Evolutionary conservation across 2,797 vertebrate genomes (phyloP).

Genomic region (Oceanodroma leucorhoa): DNA sequence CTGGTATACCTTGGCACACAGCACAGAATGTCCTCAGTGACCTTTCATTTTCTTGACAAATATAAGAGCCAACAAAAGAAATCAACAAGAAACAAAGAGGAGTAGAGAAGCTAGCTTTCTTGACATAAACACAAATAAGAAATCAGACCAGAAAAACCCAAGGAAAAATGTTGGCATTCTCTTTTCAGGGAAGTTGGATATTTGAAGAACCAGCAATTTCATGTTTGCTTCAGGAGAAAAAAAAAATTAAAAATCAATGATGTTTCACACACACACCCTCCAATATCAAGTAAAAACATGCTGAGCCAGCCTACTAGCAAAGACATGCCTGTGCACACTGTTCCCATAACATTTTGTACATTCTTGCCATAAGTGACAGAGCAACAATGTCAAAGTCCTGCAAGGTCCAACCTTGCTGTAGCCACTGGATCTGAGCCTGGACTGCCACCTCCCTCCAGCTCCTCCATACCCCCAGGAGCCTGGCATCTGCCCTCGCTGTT

Average conservation of each 20-base stretch:
- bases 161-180: background rate
- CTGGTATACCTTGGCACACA: background rate
- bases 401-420: background rate
- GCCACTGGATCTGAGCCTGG: background rate
- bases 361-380: accelerated
- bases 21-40: background rate
- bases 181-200: background rate
- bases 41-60: background rate
- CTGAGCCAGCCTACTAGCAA: background rate
- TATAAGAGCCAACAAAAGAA: background rate
- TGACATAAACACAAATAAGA: background rate
- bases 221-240: background rate
- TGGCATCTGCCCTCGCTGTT: background rate
- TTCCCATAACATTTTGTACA: background rate
- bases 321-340: accelerated
- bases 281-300: background rate
- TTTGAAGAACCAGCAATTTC: background rate
- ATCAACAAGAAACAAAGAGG: background rate
- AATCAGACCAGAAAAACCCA: background rate
- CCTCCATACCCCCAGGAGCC: accelerated
- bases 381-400: background rate
- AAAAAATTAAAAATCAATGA: background rate
- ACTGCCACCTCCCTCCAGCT: background rate
- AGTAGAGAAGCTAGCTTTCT: background rate
- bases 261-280: accelerated